Conservation (phyloP, 2,797 vertebrate species). For the Octomys mimax region DNA sequence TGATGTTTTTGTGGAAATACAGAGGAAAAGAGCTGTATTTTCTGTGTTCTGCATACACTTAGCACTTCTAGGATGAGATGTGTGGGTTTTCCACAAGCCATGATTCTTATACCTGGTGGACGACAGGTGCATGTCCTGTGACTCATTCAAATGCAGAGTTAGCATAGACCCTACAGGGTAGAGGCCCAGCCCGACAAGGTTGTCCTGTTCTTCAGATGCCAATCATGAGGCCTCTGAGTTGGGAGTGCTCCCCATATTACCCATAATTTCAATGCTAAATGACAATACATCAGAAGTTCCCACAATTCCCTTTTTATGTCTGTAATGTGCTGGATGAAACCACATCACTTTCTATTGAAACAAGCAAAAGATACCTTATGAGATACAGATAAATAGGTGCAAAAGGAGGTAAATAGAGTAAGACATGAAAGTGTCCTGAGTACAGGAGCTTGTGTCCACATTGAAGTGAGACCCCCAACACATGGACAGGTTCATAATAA, state of each 20-base stretch:
- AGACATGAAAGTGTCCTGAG: neutral
- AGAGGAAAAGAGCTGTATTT: neutral
- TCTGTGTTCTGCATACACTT: neutral
- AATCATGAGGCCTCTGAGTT: neutral
- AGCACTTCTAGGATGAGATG: neutral
- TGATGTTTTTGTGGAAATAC: neutral
- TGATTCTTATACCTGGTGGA: neutral
- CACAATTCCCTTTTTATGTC: neutral
- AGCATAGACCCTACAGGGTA: neutral
- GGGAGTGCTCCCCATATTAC: neutral
- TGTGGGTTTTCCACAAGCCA: neutral
- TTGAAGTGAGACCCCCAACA: neutral
- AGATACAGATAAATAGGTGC: neutral
- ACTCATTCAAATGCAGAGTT: neutral
- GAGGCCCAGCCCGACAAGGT: neutral
- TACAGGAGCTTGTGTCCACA: neutral
- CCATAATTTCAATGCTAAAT: neutral
- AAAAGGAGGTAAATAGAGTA: too few species aligned
- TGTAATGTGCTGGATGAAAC: neutral
- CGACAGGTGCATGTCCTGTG: neutral
- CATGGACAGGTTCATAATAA: neutral
- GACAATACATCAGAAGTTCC: neutral
- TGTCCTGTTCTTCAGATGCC: neutral
- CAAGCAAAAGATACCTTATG: neutral
- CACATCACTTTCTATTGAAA: neutral